Conservation (phyloP, 2,888 invertebrate genomes). For the Aquatica leii region DNA sequence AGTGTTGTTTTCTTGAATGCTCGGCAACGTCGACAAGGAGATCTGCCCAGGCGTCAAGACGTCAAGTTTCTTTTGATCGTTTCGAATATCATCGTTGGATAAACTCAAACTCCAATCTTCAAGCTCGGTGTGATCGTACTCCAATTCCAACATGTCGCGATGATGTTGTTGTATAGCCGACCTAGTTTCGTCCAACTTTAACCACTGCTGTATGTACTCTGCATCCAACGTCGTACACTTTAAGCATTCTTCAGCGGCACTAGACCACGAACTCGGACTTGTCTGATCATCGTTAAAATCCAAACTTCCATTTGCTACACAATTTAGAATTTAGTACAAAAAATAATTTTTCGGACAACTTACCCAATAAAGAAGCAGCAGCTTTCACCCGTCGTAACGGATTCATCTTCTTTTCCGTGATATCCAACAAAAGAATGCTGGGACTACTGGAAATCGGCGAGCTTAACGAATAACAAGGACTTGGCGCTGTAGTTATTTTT, state of each 20-base stretch:
- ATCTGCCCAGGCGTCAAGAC: conserved; percentile 70
- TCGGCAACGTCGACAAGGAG: conserved; percentile 71
- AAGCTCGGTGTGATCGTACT: conserved; percentile 78
- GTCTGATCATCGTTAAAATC: conserved; percentile 55
- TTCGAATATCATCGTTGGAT: conserved; percentile 72
- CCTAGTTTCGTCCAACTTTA: conserved; percentile 75
- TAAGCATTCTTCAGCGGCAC: conserved; percentile 66
- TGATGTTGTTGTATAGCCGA: conserved; percentile 74
- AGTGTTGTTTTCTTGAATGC: conserved; percentile 77
- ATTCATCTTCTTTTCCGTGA: conserved; percentile 65
- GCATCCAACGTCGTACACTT: conserved; percentile 73
- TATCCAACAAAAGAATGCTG: conserved; percentile 69
- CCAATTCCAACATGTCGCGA: conserved; percentile 73
- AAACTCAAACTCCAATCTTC: conserved; percentile 82
- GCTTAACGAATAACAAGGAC: conserved; percentile 65
- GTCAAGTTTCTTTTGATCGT: conserved; percentile 54
- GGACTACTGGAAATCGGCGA: conserved; percentile 69
- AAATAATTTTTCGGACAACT: conserved; percentile 48
- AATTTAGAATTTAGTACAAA: conserved; percentile 8
- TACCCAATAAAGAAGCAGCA: conserved; percentile 59
- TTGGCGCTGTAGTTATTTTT: conserved; percentile 71
- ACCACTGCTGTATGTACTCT: conserved; percentile 80
- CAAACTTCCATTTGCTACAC: conserved; percentile 50
- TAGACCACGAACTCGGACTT: conserved; percentile 65
- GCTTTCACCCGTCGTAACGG: conserved; percentile 69